Percentiles rank a stretch among this genome's conserved stretches.
phyloP scores from a whole-genome alignment of 1,140 invertebrate genomes.

The Musca vetustissima region DNA sequence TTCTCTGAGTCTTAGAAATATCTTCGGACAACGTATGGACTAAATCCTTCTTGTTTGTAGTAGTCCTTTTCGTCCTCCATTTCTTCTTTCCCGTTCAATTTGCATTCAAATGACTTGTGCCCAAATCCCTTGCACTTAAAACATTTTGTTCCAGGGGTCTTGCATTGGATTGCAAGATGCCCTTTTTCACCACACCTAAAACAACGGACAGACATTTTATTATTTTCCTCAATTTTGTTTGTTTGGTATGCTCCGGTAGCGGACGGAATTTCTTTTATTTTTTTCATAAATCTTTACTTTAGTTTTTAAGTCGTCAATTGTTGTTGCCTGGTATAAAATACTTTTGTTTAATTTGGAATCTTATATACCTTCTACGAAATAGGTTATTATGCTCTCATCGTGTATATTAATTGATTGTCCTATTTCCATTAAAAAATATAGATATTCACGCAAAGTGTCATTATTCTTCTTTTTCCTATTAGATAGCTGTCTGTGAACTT shows the following conservation, averaged over 20 bases:
- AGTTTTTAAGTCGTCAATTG: neutral
- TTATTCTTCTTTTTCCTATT: neutral
- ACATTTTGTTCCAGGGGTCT: neutral
- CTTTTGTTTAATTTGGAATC: neutral
- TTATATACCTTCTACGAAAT: neutral
- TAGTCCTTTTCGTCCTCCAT: neutral
- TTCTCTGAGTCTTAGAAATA: neutral
- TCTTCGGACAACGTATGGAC: neutral
- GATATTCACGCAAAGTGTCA: neutral
- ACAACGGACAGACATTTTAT: neutral
- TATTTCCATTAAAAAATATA: neutral
- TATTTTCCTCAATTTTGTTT: too few relatives aligned
- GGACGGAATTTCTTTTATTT: neutral
- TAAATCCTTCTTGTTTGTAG: neutral
- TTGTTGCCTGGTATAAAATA: neutral
- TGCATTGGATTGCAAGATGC: neutral
- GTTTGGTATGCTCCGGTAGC: neutral
- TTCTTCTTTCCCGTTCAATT: neutral
- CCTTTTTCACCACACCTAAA: conserved; percentile 2
- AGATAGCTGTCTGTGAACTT: conserved; percentile 5
- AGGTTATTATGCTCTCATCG: neutral
- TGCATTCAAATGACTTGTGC: neutral
- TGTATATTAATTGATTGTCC: neutral
- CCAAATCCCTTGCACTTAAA: neutral
- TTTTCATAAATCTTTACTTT: neutral